These are phyloP conservation scores for Drosophila prolongata DNA, from an alignment of 2,888 invertebrate genomes.

Conservation along the genomic window DNA sequence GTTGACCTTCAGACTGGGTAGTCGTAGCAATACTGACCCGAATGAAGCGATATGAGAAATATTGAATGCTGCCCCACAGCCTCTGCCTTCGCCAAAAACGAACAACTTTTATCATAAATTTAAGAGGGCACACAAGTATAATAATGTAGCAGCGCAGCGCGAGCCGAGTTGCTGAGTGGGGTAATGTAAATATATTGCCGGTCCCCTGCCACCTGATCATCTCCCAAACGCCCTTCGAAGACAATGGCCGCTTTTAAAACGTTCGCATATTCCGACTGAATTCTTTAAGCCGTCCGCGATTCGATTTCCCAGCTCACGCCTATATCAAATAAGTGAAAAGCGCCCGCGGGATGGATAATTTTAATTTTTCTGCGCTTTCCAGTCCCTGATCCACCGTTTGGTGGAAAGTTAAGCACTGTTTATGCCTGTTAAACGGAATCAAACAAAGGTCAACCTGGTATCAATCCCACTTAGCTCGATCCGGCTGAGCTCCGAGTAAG, in stretches of 20 bases:
- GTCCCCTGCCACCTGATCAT: conserved; percentile 31
- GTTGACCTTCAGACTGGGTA: conserved; percentile 7
- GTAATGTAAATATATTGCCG: conserved; percentile 61
- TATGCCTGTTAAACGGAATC: conserved; percentile 67
- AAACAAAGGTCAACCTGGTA: conserved; percentile 52
- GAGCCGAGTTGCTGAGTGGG: conserved; percentile 31
- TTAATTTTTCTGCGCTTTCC: conserved; percentile 51
- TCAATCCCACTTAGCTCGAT: conserved; percentile 21
- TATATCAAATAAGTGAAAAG: not conserved
- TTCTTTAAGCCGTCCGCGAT: conserved; percentile 10
- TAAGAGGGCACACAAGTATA: conserved; percentile 33
- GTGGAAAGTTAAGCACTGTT: conserved; percentile 66
- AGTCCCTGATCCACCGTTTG: not conserved
- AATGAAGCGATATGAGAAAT: conserved; percentile 14
- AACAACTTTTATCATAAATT: conserved; percentile 72
- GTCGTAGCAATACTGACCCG: conserved; percentile 1
- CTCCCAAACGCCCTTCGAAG: not conserved
- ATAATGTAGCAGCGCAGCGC: conserved; percentile 10
- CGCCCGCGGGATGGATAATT: conserved; percentile 58
- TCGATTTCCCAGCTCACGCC: conserved; percentile 9
- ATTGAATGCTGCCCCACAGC: not conserved
- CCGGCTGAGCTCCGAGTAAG: conserved; percentile 11
- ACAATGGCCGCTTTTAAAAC: conserved; percentile 16
- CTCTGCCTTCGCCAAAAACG: conserved; percentile 4
- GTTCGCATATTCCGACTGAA: not conserved